Base-by-base conservation (phyloP, 2,797 vertebrate genomes). In the Gadopsis marmoratus region DNA sequence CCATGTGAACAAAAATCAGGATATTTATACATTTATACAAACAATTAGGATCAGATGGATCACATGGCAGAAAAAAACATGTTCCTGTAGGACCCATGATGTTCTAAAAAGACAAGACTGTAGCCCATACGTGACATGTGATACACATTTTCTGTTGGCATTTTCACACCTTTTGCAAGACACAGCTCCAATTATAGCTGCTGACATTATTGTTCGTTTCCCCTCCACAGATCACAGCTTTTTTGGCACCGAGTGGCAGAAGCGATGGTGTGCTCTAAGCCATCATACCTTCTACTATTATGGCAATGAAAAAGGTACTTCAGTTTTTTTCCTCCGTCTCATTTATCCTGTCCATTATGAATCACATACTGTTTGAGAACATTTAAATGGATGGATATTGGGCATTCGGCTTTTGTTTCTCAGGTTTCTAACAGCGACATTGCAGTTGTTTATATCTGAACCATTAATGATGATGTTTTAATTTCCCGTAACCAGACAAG, bases 161-260 rank as follows among this genome's bases (percentile, higher is more conserved):
- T 64, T 64, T 39, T 48, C 11, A 47, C 2, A 16, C 23, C 3
- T 19, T 67, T 58, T 19, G 2, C 3, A 33, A n/a, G 13, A 0
- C 13, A 5, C 19, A 45, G 48, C 26, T 54, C n/a, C 5, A 53
- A 41, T 39, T 63, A 3, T 7, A 23, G 35, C 33, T 23, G 43
- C 43, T 64, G 39, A 14, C 43, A 26, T 35, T 37, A 16, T 48
- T 51, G 5, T 75, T 48, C 8, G 9, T 4, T 83, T 72, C 65
- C 21, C 48, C 54, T 74, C 88, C 90, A 60, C 85, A 99, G 98
- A 99, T 94, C 97, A 98, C 95, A 99, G 97, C 91, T 99, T 99
- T 84, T 98, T 99, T 82, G 98, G 97, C 81, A 97, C 97, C 21
- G 98, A 99, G 80, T 99, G 98, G 98, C 98, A 99, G 90, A 99